A percentile compares a stretch with the other conserved stretches of the same genome.
Evolutionary conservation across 2,888 invertebrate genomes (phyloP).

Genomic region (Leuctra nigra): DNA sequence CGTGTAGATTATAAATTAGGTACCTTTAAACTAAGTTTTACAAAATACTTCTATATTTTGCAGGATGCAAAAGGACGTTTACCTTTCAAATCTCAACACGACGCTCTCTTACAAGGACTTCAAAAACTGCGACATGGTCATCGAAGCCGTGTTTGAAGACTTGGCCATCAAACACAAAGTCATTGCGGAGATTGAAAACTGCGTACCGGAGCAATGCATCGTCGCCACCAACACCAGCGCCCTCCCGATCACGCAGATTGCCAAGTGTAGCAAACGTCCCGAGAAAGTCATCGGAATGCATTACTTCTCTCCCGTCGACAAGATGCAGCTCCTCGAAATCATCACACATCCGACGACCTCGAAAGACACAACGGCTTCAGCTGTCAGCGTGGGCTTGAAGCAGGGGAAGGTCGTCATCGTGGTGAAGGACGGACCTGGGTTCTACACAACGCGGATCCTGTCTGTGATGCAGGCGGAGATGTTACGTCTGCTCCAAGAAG

Average conservation of each 20-base stretch:
- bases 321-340: slow-evolving; percentile 97
- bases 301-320: slow-evolving; percentile 99
- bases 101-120: slow-evolving; percentile 79
- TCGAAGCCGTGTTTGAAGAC: slow-evolving; percentile 99
- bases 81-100: slow-evolving; percentile 67
- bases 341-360: slow-evolving; percentile 96
- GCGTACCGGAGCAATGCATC: slow-evolving; percentile 80
- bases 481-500: slow-evolving; percentile 74
- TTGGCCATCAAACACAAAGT: slow-evolving; percentile 93
- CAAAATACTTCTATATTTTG: too few relatives aligned
- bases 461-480: slow-evolving; percentile 91
- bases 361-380: slow-evolving; percentile 82
- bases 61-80: slow-evolving; percentile 74
- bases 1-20: too few relatives aligned
- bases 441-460: slow-evolving; percentile 95
- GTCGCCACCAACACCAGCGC: slow-evolving; percentile 98
- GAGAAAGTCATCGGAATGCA: slow-evolving; percentile 97
- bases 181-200: slow-evolving; percentile 88
- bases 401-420: slow-evolving; percentile 98
- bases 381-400: slow-evolving; percentile 83
- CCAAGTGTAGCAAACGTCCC: slow-evolving; percentile 86
- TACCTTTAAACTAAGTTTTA: too few relatives aligned
- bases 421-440: slow-evolving; percentile 98
- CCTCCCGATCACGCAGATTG: slow-evolving; percentile 93
- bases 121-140: slow-evolving; percentile 83